phyloP scores from a whole-genome alignment of 1,140 invertebrate species.

The Drosophila sucinea region DNA sequence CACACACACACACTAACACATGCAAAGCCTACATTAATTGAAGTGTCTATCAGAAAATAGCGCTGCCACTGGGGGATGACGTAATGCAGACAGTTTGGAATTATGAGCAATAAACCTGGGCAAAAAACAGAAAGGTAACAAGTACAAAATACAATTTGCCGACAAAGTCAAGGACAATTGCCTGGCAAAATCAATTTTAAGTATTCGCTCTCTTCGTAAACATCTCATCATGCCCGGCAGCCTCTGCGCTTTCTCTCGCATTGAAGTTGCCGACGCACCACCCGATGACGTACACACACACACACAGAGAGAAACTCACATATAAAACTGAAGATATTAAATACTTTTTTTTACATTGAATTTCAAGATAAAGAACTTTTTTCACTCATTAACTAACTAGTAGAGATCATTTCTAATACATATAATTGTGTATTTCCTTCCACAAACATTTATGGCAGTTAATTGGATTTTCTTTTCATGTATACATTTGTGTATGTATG shows the following conservation, averaged over 20 bases:
- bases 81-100: constrained; percentile 69
- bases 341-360: constrained; percentile 61
- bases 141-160: constrained; percentile 17
- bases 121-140: constrained; percentile 12
- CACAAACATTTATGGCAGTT: constrained; percentile 19
- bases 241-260: constrained; percentile 60
- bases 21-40: constrained; percentile 66
- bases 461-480: constrained; percentile 59
- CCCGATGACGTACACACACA: constrained; percentile 71
- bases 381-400: no score
- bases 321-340: constrained; percentile 56
- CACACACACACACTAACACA: constrained; percentile 25
- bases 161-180: constrained; percentile 68
- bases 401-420: constrained; percentile 20
- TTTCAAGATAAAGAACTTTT: constrained; percentile 39
- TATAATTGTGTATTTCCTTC: constrained; percentile 18
- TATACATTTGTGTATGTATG: constrained; percentile 17
- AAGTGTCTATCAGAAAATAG: constrained; percentile 81
- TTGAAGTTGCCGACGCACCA: constrained; percentile 71
- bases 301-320: constrained; percentile 35
- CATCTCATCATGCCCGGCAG: constrained; percentile 35
- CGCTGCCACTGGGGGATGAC: constrained; percentile 64
- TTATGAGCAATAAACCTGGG: constrained; percentile 63
- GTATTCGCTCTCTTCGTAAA: constrained; percentile 36
- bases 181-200: constrained; percentile 35